These are phyloP conservation scores for Drosophila suzukii DNA, from an alignment of 1,140 invertebrate species.

Conservation along the genomic window DNA sequence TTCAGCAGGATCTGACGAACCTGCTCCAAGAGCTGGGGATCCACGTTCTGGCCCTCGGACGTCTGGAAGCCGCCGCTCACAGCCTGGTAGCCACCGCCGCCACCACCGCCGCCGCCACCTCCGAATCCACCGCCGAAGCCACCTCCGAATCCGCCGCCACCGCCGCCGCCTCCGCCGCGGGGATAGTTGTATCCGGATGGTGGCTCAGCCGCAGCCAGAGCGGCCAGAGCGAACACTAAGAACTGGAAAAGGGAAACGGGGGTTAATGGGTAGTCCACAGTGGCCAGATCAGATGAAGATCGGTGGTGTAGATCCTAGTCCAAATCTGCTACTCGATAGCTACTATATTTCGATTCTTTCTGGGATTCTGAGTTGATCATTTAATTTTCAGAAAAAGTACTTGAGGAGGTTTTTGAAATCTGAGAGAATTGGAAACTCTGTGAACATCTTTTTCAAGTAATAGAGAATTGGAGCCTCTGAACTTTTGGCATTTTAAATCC, in stretches of 20 bases:
- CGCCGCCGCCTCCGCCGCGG: conserved; percentile 86
- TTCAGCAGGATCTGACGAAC: conserved; percentile 92
- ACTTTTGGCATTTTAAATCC: not conserved
- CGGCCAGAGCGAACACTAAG: conserved; percentile 87
- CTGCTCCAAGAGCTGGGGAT: conserved; percentile 91
- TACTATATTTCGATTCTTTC: no score
- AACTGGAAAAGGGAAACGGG: conserved; percentile 85
- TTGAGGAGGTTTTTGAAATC: no score
- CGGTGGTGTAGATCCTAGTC: no score
- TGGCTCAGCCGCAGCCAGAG: conserved; percentile 87
- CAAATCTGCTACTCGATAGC: no score
- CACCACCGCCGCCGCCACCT: conserved; percentile 79
- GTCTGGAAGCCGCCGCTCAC: conserved; percentile 90
- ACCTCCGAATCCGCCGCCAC: conserved; percentile 84
- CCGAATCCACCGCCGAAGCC: conserved; percentile 82
- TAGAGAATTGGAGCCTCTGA: not conserved
- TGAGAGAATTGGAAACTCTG: no score
- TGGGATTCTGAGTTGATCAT: no score
- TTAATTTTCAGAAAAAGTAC: no score
- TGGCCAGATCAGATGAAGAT: not conserved
- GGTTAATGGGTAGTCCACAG: conserved; percentile 26
- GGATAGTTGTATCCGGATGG: conserved; percentile 88
- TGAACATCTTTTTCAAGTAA: not conserved
- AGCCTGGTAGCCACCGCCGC: conserved; percentile 89
- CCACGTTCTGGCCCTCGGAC: conserved; percentile 91